Percentiles rank a stretch among this genome's conserved stretches.
phyloP scores from a whole-genome alignment of 2,888 invertebrate genomes.

The Drosophila meridiana region DNA sequence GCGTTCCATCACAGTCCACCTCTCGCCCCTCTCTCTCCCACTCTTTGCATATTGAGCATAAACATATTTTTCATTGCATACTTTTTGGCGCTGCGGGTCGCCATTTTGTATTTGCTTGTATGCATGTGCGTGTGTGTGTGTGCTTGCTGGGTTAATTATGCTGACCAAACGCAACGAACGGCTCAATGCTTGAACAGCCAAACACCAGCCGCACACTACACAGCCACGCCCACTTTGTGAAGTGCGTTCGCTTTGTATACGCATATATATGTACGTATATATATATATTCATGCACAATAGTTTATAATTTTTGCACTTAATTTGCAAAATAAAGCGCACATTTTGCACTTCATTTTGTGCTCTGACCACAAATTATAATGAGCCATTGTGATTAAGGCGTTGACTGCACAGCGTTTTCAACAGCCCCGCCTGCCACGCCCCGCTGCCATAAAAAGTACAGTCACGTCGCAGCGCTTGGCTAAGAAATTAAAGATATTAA shows the following conservation, averaged over 20 bases:
- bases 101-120: constrained; percentile 50
- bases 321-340: constrained; percentile 73
- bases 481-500: constrained; percentile 55
- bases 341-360: constrained; percentile 75
- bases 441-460: constrained; percentile 60
- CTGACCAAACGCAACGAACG: constrained; percentile 69
- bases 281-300: constrained; percentile 39
- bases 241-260: constrained; percentile 26
- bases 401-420: neutral
- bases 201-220: constrained; percentile 5
- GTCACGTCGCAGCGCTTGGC: constrained; percentile 59
- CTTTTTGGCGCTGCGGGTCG: constrained; percentile 52
- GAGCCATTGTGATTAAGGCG: constrained; percentile 75
- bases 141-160: constrained; percentile 66
- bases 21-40: neutral
- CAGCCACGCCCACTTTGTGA: neutral
- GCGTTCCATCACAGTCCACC: constrained; percentile 25
- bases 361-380: constrained; percentile 77
- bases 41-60: constrained; percentile 6
- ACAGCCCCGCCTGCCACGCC: neutral
- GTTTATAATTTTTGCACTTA: constrained; percentile 77
- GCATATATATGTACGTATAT: no score
- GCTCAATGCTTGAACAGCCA: constrained; percentile 57
- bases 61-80: constrained; percentile 68
- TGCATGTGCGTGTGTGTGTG: constrained; percentile 12